Conservation (phyloP, 2,797 vertebrate species). For the Hypotaenidia okinawae region DNA sequence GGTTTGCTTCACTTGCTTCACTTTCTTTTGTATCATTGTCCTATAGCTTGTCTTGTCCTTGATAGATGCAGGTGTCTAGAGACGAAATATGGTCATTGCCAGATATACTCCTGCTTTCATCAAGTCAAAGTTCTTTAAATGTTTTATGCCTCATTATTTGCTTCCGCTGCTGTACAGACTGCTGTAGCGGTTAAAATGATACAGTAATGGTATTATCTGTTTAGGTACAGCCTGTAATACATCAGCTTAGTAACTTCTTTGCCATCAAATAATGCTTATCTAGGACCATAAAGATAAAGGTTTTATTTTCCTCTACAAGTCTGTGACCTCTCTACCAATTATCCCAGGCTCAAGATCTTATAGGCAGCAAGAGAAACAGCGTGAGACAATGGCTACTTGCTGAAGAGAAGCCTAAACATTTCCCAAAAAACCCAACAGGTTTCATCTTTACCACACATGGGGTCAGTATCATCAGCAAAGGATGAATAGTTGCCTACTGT, state of each 20-base stretch:
- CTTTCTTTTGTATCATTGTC: conserved; percentile 11
- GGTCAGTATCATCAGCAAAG: conserved; percentile 4
- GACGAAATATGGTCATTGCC: background rate
- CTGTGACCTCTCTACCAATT: conserved; percentile 35
- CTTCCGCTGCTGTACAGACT: background rate
- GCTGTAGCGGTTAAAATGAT: background rate
- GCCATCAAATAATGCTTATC: background rate
- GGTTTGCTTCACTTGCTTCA: conserved; percentile 18
- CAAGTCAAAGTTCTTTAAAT: background rate
- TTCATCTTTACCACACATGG: background rate
- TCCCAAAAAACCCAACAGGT: background rate
- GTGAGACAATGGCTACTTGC: background rate
- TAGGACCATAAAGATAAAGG: background rate
- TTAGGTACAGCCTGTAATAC: background rate
- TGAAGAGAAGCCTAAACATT: conserved; percentile 14
- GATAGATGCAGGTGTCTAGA: conserved; percentile 13
- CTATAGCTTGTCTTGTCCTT: conserved; percentile 17
- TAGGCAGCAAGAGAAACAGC: background rate
- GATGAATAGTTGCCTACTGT: background rate
- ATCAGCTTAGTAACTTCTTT: background rate
- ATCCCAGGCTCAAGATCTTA: background rate
- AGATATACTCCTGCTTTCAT: background rate
- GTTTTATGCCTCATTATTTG: background rate
- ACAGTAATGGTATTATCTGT: background rate
- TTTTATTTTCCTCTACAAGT: conserved; percentile 8